These are phyloP conservation scores for Cataglyphis hispanica DNA, from an alignment of 1,140 invertebrate species.

Conservation along the genomic window DNA sequence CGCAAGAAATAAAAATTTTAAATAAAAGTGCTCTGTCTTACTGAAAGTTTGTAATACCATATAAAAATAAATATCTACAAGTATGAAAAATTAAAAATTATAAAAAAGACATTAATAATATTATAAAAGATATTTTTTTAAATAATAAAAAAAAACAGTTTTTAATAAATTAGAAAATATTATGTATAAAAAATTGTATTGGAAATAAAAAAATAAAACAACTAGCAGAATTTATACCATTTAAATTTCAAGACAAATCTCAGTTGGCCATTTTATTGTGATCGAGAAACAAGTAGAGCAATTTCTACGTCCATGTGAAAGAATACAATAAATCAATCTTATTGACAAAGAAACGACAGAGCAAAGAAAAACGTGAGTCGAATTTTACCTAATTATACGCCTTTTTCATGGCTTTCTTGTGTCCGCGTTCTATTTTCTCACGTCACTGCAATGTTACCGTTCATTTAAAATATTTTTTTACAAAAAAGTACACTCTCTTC, in stretches of 20 bases:
- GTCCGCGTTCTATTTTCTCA: neutral
- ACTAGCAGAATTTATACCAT: neutral
- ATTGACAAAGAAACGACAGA: neutral
- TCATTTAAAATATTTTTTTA: neutral
- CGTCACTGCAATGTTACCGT: neutral
- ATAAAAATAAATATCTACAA: neutral
- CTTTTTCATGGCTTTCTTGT: slow-evolving; percentile 6
- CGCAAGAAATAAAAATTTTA: neutral
- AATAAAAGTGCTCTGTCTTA: neutral
- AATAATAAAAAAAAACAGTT: slow-evolving; percentile 2
- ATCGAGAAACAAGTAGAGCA: neutral
- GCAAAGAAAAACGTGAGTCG: slow-evolving; percentile 3
- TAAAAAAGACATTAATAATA: slow-evolving; percentile 4
- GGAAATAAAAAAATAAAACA: neutral
- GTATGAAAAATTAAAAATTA: neutral
- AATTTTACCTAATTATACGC: slow-evolving; percentile 9
- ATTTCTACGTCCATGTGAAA: slow-evolving; percentile 2
- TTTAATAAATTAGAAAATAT: slow-evolving; percentile 8
- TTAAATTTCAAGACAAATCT: neutral
- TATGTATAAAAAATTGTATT: neutral
- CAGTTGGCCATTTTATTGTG: neutral
- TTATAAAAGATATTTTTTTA: neutral
- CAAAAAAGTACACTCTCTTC: neutral
- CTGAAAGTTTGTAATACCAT: neutral
- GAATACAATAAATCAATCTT: slow-evolving; percentile 33